Evolutionary conservation across 1,140 invertebrate genomes (phyloP).

Genomic region (Anoplolepis gracilipes): DNA sequence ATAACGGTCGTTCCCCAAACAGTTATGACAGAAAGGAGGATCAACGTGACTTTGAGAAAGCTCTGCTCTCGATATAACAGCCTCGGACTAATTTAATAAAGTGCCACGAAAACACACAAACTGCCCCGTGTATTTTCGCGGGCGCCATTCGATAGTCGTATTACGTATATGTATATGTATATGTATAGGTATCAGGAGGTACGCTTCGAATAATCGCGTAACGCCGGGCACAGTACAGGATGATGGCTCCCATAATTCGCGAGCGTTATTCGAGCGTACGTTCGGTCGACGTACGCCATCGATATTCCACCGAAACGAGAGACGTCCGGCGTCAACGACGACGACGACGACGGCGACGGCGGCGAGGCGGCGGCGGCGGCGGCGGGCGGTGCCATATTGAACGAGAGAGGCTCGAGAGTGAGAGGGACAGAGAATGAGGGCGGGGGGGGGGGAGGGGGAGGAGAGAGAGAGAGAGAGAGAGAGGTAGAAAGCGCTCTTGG

Average conservation of each 20-base stretch:
- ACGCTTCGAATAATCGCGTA: slow-evolving; percentile 47
- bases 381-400: slow-evolving; percentile 48
- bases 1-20: no score
- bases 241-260: slow-evolving; percentile 46
- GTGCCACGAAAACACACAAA: neutral
- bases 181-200: no score
- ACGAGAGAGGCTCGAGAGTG: slow-evolving; percentile 12
- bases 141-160: slow-evolving; percentile 37
- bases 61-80: neutral
- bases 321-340: slow-evolving; percentile 40
- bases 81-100: neutral
- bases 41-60: neutral
- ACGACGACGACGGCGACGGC: no score
- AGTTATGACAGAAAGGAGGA: no score
- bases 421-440: neutral
- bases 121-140: slow-evolving; percentile 1
- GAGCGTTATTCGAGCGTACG: slow-evolving; percentile 47
- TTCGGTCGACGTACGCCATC: slow-evolving; percentile 54
- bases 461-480: slow-evolving; percentile 32
- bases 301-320: slow-evolving; percentile 57
- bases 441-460: no score
- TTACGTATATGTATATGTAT: no score
- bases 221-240: slow-evolving; percentile 11
- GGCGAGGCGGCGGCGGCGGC: slow-evolving; percentile 14
- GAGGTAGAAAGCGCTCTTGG: slow-evolving; percentile 32